Base-by-base conservation (phyloP, 2,797 vertebrate species). In the Eurystomus glaucurus region DNA sequence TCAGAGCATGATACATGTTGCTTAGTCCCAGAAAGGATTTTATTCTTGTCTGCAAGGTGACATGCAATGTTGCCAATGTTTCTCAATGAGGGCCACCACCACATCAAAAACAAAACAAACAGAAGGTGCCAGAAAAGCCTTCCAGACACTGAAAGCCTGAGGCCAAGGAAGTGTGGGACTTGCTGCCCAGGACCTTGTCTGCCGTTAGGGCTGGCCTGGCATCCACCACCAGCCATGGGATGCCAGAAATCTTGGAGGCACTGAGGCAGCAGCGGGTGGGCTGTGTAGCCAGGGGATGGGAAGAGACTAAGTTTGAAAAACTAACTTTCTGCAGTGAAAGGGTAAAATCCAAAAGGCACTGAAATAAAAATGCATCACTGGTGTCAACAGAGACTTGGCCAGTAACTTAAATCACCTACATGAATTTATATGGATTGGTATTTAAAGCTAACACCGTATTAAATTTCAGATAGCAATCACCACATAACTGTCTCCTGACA, bases 61-160 rank as follows among this genome's bases (percentile, higher is more conserved):
- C 0, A 0, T 50, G 64, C 12, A 29, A 18, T 2, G 2, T 5
- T 6, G 0, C 4, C 22, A 3, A 1, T 17, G 28, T 39, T 85
- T 74, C 35, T 60, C 18, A 70, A 60, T 1, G 2, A 48, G 52
- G 31, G 17, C 29, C 28, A 60, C 8, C 8, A 25, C 6, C 10
- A 19, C 23, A 19, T 4, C 25, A 8, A 68, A 89, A n/a, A 2
- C 3, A 33, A 64, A 88, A 45, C 0, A 1, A 85, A 20, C 10
- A 60, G 45, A 52, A 70, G 35, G 22, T 16, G 4, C n/a, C 4
- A 4, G 37, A 46, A 20, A 68, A 93, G 8, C n/a, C 39, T 45
- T 51, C 35, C 64, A 7, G 17, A 29, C 55, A 19, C 66, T 68
- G 39, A n/a, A n/a, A n/a, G n/a, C 16, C 29, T 35, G 28, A 52